phyloP scores from a whole-genome alignment of 2,797 vertebrate species.

The Enteromius thamalakanensis region DNA sequence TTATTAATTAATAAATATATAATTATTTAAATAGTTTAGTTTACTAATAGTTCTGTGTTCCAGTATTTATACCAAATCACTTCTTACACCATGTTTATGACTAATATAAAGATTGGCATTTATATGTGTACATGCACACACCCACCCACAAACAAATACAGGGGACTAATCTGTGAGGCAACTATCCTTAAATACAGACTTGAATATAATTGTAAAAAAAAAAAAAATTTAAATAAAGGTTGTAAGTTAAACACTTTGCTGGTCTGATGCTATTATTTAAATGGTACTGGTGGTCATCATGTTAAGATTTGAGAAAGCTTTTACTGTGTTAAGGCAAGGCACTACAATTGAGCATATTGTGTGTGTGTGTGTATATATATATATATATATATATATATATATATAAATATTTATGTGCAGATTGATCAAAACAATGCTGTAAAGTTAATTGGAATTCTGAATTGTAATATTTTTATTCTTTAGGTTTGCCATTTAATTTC shows the following conservation, averaged over 20 bases:
- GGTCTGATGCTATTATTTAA: neutral
- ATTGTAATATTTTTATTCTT: neutral
- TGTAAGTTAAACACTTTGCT: neutral
- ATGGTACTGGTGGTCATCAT: neutral
- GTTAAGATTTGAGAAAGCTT: neutral
- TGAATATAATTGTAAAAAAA: neutral
- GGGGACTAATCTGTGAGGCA: too few relatives aligned
- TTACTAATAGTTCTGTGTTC: neutral
- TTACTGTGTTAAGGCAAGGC: constrained; percentile 57
- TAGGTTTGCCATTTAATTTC: neutral
- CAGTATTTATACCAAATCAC: neutral
- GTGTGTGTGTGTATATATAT: too few relatives aligned
- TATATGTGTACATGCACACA: neutral
- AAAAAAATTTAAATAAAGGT: constrained; percentile 12
- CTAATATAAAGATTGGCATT: neutral
- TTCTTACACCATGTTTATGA: neutral
- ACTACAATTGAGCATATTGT: constrained; percentile 5
- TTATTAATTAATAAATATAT: neutral
- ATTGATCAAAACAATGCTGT: neutral
- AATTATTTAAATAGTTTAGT: neutral
- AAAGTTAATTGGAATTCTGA: neutral
- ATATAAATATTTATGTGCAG: too few relatives aligned
- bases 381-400: too few relatives aligned
- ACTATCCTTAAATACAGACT: neutral
- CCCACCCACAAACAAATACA: neutral